Evolutionary conservation across 2,888 invertebrate species (phyloP).

Genomic region (Trachelus iudaicus): DNA sequence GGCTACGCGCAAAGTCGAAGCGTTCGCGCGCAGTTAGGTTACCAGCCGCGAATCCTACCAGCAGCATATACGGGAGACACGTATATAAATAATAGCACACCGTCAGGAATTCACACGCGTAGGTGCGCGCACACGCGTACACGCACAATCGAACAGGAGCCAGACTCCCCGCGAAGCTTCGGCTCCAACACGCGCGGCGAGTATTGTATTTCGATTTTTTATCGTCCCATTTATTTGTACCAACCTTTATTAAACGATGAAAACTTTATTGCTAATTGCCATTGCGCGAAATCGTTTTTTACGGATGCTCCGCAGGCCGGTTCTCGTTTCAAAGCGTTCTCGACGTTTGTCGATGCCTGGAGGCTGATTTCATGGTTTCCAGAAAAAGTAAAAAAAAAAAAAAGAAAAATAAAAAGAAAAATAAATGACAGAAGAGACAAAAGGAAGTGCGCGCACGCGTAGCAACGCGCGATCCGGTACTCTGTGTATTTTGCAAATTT

Average conservation of each 20-base stretch:
- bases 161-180: not conserved
- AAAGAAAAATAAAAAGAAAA: not conserved
- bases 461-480: too few species aligned
- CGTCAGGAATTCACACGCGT: constrained; percentile 11
- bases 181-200: constrained; percentile 23
- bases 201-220: constrained; percentile 56
- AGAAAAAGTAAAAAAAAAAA: not conserved
- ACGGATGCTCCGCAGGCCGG: constrained; percentile 48
- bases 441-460: not conserved
- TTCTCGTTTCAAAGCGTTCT: constrained; percentile 43
- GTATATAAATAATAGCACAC: constrained; percentile 3
- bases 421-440: not conserved
- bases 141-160: not conserved
- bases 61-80: constrained; percentile 22
- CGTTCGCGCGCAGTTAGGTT: constrained; percentile 38
- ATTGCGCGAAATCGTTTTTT: constrained; percentile 43
- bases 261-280: constrained; percentile 61
- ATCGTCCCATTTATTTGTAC: constrained; percentile 57
- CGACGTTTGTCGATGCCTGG: too few species aligned
- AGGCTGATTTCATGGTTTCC: too few species aligned
- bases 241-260: constrained; percentile 60
- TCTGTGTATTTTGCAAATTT: too few species aligned
- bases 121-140: not conserved
- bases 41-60: constrained; percentile 31
- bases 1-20: constrained; percentile 29